These are phyloP conservation scores for Oenanthe melanoleuca DNA, from an alignment of 2,113 vertebrate genomes.

Conservation along the genomic window DNA sequence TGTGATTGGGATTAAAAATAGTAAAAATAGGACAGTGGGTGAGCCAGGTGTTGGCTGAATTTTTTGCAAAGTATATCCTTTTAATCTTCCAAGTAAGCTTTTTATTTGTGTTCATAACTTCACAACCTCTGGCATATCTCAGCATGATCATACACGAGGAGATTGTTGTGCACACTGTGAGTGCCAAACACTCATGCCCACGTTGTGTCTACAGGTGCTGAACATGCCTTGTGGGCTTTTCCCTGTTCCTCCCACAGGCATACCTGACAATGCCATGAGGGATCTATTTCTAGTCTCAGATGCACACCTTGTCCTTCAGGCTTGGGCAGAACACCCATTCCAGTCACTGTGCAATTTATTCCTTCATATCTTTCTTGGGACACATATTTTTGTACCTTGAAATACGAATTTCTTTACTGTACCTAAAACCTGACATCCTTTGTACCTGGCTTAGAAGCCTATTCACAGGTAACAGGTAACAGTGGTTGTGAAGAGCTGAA, in stretches of 20 bases:
- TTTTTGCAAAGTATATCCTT: background rate
- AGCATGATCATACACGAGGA: background rate
- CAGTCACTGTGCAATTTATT: background rate
- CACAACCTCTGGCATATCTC: background rate
- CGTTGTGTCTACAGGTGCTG: background rate
- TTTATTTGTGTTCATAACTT: background rate
- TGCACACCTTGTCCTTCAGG: background rate
- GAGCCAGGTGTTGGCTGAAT: background rate
- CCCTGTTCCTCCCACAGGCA: background rate
- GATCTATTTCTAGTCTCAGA: background rate
- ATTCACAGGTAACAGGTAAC: background rate
- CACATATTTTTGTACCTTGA: background rate
- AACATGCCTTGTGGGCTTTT: background rate
- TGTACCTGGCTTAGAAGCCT: background rate
- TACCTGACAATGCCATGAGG: background rate
- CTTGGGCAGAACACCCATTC: background rate
- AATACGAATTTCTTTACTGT: background rate
- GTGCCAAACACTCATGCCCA: background rate
- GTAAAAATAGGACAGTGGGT: background rate
- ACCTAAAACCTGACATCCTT: background rate
- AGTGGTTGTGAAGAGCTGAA: background rate
- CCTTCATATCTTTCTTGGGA: background rate
- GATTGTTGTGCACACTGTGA: background rate
- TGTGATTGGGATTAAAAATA: background rate
- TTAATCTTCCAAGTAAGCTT: background rate